Evolutionary conservation across 1,140 invertebrate genomes (phyloP).

Genomic region (Drosophila paulistorum): DNA sequence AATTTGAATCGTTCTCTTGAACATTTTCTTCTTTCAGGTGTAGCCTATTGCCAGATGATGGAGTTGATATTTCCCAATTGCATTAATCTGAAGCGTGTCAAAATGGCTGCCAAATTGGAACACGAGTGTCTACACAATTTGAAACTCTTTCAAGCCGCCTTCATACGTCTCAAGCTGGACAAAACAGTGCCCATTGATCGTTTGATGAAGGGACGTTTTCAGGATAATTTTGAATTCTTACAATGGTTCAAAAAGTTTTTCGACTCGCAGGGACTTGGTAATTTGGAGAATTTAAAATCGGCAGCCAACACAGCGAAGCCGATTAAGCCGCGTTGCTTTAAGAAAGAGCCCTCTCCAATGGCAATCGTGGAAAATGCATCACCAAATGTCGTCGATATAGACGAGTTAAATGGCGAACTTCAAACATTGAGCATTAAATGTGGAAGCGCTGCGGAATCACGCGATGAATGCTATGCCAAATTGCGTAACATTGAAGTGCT

Average conservation of each 20-base stretch:
- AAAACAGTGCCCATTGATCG: conserved; percentile 93
- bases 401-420: conserved; percentile 24
- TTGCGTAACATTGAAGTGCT: conserved; percentile 57
- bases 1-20: background rate
- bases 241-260: conserved; percentile 99
- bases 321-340: conserved; percentile 36
- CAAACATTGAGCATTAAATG: conserved; percentile 34
- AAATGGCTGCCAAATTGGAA: conserved; percentile 98
- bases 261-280: conserved; percentile 90
- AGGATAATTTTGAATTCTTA: conserved; percentile 99
- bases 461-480: conserved; percentile 62
- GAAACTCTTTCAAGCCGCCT: conserved; percentile 97
- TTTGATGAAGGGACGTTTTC: conserved; percentile 96
- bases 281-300: conserved; percentile 61
- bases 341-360: conserved; percentile 20
- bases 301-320: conserved; percentile 52
- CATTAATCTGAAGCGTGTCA: conserved; percentile 96
- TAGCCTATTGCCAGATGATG: conserved; percentile 99
- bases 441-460: conserved; percentile 22
- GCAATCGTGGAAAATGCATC: background rate
- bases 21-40: conserved; percentile 77
- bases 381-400: conserved; percentile 1
- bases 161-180: conserved; percentile 98
- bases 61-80: conserved; percentile 98
- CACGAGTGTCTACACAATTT: conserved; percentile 99